Evolutionary conservation across 2,113 vertebrate species (phyloP).

Genomic region (Engystomops pustulosus): DNA sequence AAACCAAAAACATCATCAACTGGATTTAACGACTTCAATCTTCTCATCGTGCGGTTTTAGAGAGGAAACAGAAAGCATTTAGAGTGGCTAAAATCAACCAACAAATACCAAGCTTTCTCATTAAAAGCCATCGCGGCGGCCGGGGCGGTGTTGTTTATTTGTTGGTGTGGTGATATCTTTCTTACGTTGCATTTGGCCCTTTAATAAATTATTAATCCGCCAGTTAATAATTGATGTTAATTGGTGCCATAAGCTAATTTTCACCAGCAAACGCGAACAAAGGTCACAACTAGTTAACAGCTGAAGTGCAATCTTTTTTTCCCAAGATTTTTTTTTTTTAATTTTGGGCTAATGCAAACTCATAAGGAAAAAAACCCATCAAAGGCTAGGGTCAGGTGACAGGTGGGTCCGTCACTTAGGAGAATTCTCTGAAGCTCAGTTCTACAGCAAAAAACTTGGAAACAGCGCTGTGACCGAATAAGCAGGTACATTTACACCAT

Average conservation of each 20-base stretch:
- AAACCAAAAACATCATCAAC: slow-evolving; percentile 57
- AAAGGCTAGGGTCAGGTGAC: slow-evolving; percentile 52
- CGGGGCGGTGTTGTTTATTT: slow-evolving; percentile 72
- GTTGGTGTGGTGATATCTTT: slow-evolving; percentile 74
- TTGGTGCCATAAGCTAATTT: slow-evolving; percentile 87
- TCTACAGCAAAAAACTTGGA: background rate
- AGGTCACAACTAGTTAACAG: slow-evolving; percentile 81
- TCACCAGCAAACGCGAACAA: slow-evolving; percentile 79
- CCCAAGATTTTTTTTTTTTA: slow-evolving; percentile 64
- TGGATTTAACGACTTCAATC: slow-evolving; percentile 65
- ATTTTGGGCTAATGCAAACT: background rate
- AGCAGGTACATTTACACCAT: background rate
- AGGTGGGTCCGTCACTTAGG: background rate
- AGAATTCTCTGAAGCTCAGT: background rate
- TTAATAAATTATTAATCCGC: slow-evolving; percentile 88
- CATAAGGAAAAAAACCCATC: background rate
- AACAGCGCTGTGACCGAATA: background rate
- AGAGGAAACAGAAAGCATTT: slow-evolving; percentile 70
- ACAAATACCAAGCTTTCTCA: slow-evolving; percentile 66
- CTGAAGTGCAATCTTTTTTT: slow-evolving; percentile 73
- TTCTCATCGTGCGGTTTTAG: slow-evolving; percentile 65
- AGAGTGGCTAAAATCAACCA: slow-evolving; percentile 67
- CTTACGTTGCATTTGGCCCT: slow-evolving; percentile 81
- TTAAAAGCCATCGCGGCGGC: slow-evolving; percentile 68
- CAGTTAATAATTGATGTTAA: slow-evolving; percentile 97